Percentiles rank a stretch among this genome's conserved stretches.
Conservation (phyloP, 1,140 invertebrate genomes). For the Chironomus striatipennis region DNA sequence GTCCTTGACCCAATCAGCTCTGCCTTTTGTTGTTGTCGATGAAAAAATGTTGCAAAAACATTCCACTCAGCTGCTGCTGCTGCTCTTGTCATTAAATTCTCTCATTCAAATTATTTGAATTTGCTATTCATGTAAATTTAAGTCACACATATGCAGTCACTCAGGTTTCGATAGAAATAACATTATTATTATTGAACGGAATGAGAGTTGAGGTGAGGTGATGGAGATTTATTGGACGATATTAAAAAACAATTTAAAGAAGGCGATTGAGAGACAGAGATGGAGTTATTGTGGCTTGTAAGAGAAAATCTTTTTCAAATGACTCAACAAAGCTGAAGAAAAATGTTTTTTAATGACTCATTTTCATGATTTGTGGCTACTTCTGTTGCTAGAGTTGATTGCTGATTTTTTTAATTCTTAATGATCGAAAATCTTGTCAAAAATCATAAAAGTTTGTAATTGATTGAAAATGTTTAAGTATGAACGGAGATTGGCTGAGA, state of each 20-base stretch:
- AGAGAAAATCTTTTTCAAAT: neutral
- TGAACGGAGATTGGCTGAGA: too few species aligned
- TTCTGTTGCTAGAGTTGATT: too few species aligned
- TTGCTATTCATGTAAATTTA: neutral
- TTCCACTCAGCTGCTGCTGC: too few species aligned
- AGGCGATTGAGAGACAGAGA: neutral
- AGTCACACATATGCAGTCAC: neutral
- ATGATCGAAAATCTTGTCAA: neutral
- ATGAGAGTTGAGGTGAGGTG: neutral
- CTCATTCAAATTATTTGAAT: neutral
- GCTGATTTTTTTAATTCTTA: too few species aligned
- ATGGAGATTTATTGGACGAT: neutral
- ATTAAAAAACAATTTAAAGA: constrained; percentile 1
- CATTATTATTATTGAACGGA: too few species aligned
- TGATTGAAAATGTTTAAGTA: neutral
- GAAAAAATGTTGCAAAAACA: neutral
- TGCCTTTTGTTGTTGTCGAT: neutral
- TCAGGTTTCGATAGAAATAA: too few species aligned
- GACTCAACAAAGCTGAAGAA: neutral
- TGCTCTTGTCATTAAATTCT: too few species aligned
- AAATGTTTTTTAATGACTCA: neutral
- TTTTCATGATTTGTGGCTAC: neutral
- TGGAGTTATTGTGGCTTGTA: neutral
- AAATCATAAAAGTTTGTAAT: neutral
- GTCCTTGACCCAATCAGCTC: neutral